Evolutionary conservation across 2,113 vertebrate genomes (phyloP), one percentile per base, ranked within the genome.

Genomic region (Colaptes auratus): DNA sequence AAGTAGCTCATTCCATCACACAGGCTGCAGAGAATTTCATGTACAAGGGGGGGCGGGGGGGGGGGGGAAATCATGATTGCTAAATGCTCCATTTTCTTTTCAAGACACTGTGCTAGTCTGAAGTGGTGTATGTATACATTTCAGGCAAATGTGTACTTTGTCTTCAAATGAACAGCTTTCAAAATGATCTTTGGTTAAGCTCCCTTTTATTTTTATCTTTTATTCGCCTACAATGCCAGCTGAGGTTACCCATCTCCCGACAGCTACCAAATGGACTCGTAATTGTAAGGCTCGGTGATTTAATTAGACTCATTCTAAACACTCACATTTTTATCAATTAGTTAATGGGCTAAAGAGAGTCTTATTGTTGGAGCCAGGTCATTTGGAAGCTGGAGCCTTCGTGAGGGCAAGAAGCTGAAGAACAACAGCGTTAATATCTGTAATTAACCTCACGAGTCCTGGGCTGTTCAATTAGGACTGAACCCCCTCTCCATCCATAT

Each of bases 271-370:
- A 98, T 97, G 97, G 96, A 97, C 96, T 80, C 84, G 95, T 98
- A 97, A 98, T 98, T 98, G 97, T 97, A 97, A 98, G 98, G 95
- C 97, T 98, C 71, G 86, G 98, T 97, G 98, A 98, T 98, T 98
- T 98, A 98, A 98, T 98, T 98, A 98, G 98, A 98, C 97, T 97
- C 98, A 97, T 98, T 98, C 97, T 96, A 97, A 98, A 98, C 97
- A 98, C 97, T 98, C 98, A 97, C 97, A 97, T 98, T 98, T 98
- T 98, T 98, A 98, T 98, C 98, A 98, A 98, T 98, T 98, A 98
- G 98, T 98, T 98, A 98, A 98, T 98, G 97, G 97, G 98, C 97
- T 98, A 98, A 98, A 97, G 98, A 97, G 98, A 98, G 97, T 96
- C 96, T 97, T 97, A 97, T 98, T 98, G 98, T 98, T 96, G 92